Percentiles rank a stretch among this genome's conserved stretches.
Conservation (phyloP, 2,888 invertebrate genomes). For the Caenorhabditis sp. region DNA sequence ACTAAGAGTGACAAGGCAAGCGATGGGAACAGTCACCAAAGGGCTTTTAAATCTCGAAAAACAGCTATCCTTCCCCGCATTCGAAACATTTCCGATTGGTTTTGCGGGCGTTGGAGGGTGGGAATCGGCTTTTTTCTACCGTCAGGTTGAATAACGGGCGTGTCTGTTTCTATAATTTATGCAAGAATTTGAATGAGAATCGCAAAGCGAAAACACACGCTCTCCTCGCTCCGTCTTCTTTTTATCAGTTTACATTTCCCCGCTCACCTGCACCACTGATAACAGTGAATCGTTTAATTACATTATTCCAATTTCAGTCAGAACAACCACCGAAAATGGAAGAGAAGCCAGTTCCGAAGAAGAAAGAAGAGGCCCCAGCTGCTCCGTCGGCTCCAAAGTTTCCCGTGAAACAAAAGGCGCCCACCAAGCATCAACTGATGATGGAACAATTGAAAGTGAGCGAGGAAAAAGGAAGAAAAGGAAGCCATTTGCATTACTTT, state of each 20-base stretch:
- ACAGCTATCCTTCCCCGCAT: not conserved
- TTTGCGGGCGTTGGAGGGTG: too few relatives aligned
- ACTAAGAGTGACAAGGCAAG: slow-evolving; percentile 42
- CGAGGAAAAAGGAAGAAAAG: too few relatives aligned
- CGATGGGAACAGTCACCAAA: too few relatives aligned
- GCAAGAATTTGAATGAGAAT: slow-evolving; percentile 18
- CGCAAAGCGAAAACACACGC: slow-evolving; percentile 12
- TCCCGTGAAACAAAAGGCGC: slow-evolving; percentile 70
- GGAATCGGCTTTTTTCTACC: slow-evolving; percentile 6
- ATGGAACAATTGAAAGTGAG: slow-evolving; percentile 64
- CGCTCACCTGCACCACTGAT: slow-evolving; percentile 14
- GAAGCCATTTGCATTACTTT: too few relatives aligned
- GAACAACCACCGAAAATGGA: slow-evolving; percentile 18
- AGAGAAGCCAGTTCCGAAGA: slow-evolving; percentile 22
- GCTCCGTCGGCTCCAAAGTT: slow-evolving; percentile 64
- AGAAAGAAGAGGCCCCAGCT: slow-evolving; percentile 29
- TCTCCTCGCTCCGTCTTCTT: not conserved
- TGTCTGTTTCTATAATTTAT: slow-evolving; percentile 43
- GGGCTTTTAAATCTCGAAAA: not conserved
- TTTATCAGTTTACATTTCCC: slow-evolving; percentile 17
- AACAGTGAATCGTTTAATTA: slow-evolving; percentile 11
- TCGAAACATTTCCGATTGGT: not conserved
- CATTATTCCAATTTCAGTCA: slow-evolving; percentile 17
- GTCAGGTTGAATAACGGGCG: slow-evolving; percentile 41
- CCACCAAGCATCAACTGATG: slow-evolving; percentile 71